These are phyloP conservation scores for Cyclopterus lumpus DNA, from an alignment of 2,797 vertebrate genomes.

Conservation along the genomic window DNA sequence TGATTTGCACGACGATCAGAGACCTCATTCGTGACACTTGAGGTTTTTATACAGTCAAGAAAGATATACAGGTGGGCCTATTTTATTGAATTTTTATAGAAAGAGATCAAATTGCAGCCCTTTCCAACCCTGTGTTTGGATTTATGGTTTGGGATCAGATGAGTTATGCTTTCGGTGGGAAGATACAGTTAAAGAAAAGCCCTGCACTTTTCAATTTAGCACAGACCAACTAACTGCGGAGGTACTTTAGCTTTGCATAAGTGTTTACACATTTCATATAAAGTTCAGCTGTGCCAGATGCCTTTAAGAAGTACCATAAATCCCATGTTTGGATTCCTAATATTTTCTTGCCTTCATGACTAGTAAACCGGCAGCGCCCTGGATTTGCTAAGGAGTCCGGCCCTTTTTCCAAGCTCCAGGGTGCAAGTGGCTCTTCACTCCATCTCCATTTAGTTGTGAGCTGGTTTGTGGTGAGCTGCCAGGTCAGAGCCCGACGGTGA, in stretches of 20 bases:
- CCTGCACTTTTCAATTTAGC: conserved; percentile 40
- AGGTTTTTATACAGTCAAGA: conserved; percentile 34
- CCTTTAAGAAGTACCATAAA: conserved; percentile 65
- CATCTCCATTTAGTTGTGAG: conserved; percentile 48
- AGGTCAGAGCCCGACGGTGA: conserved; percentile 56
- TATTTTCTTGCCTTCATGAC: conserved; percentile 69
- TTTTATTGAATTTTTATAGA: conserved; percentile 27
- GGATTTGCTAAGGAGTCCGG: conserved; percentile 39
- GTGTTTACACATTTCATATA: conserved; percentile 70
- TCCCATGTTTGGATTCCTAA: conserved; percentile 63
- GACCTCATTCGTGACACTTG: conserved; percentile 13
- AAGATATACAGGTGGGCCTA: conserved; percentile 36
- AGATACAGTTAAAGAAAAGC: conserved; percentile 30
- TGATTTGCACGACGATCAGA: conserved; percentile 12
- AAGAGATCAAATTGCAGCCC: conserved; percentile 34
- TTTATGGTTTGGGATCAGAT: conserved; percentile 23
- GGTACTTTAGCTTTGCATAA: conserved; percentile 54
- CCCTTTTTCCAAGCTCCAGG: conserved; percentile 70
- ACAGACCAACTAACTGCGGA: conserved; percentile 28
- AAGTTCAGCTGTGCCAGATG: conserved; percentile 60
- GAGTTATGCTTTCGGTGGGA: conserved; percentile 34
- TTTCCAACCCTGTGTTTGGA: conserved; percentile 28
- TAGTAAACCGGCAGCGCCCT: conserved; percentile 60
- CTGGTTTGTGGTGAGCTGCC: conserved; percentile 50
- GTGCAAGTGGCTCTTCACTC: conserved; percentile 54